Percentiles rank a stretch among this genome's conserved stretches.
These are phyloP conservation scores for Masnerella sp. DNA, from an alignment of 2,888 invertebrate genomes.

Conservation along the genomic window DNA sequence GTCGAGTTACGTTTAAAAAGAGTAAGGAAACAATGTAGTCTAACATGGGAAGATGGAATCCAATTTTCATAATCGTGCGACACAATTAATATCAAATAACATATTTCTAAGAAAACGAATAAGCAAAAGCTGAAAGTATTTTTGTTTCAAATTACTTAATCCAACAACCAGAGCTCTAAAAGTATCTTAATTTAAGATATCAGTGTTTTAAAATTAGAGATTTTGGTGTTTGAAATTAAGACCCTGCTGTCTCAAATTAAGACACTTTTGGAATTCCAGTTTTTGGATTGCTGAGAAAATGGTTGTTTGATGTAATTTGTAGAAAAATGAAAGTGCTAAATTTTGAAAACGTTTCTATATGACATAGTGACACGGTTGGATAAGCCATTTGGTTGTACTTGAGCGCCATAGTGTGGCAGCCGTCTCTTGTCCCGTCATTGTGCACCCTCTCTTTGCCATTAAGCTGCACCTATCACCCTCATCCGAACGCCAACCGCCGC, in stretches of 20 bases:
- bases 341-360: constrained; percentile 13
- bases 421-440: constrained; percentile 23
- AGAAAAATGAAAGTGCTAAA: not conserved
- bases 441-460: too few species aligned
- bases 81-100: too few species aligned
- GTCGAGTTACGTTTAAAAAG: constrained; percentile 22
- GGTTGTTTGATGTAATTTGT: not conserved
- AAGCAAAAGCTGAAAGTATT: too few species aligned
- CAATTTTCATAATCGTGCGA: too few species aligned
- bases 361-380: constrained; percentile 75
- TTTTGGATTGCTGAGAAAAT: not conserved
- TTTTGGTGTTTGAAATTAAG: not conserved
- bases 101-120: too few species aligned
- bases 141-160: too few species aligned
- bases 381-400: constrained; percentile 53
- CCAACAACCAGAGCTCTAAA: too few species aligned
- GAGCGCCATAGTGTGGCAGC: constrained; percentile 7
- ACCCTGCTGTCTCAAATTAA: too few species aligned
- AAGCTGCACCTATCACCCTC: constrained; percentile 22
- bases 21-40: constrained; percentile 11
- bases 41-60: constrained; percentile 41
- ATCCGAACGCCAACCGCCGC: constrained; percentile 19
- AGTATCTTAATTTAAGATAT: too few species aligned
- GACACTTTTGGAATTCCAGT: not conserved
- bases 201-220: too few species aligned